A percentile compares a stretch with the other conserved stretches of the same genome.
Evolutionary conservation across 1,140 invertebrate species (phyloP).

Genomic region (Drosophila rhopaloa): DNA sequence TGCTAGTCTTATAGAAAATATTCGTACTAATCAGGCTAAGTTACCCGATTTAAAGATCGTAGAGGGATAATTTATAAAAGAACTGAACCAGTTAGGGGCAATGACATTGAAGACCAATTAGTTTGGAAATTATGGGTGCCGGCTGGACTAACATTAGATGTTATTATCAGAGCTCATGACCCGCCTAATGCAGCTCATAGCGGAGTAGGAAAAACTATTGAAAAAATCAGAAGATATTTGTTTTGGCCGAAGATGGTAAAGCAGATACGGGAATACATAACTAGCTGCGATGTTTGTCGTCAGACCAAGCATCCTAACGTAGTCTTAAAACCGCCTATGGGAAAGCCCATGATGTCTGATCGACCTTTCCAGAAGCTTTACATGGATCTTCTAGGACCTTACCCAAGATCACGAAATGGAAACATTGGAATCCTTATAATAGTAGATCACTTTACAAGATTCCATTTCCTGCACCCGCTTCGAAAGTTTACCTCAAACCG

Average conservation of each 20-base stretch:
- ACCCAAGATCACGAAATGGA: constrained; percentile 3
- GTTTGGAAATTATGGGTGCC: constrained; percentile 7
- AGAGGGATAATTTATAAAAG: constrained; percentile 11
- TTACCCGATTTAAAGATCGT: constrained; percentile 30
- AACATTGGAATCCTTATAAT: constrained; percentile 10
- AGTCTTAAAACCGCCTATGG: constrained; percentile 8
- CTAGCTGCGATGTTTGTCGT: constrained; percentile 20
- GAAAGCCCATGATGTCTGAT: constrained; percentile 16
- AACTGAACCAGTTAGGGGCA: constrained; percentile 10
- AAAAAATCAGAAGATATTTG: constrained; percentile 11
- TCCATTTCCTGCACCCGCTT: constrained; percentile 12
- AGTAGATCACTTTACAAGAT: constrained; percentile 10
- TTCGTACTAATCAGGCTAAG: constrained; percentile 15
- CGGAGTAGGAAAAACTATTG: constrained; percentile 9
- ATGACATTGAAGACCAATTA: constrained; percentile 1
- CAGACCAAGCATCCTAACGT: constrained; percentile 15
- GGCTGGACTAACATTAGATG: neutral
- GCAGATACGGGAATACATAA: constrained; percentile 7
- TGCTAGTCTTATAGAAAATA: constrained; percentile 9
- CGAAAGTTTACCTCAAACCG: neutral
- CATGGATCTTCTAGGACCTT: constrained; percentile 6
- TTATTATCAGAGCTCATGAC: constrained; percentile 1
- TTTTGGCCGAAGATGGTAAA: constrained; percentile 17
- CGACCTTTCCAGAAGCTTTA: constrained; percentile 11
- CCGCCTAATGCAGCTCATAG: constrained; percentile 13